Percentiles rank a stretch among this genome's conserved stretches.
Conservation (phyloP, 2,888 invertebrate species). For the Pristionchus entomophagus region DNA sequence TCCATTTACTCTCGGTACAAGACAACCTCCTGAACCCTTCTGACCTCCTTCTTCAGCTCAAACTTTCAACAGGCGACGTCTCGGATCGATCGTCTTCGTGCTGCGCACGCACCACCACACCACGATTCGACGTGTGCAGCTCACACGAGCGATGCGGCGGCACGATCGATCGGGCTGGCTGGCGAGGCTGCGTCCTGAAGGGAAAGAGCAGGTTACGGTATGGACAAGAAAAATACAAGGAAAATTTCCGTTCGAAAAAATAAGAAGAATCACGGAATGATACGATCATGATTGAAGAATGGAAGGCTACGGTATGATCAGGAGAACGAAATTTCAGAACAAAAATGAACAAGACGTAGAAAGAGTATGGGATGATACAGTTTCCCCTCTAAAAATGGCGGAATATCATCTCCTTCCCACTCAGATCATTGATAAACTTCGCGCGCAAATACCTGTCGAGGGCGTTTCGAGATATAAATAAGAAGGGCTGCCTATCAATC, state of each 20-base stretch:
- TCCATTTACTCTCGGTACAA: background rate
- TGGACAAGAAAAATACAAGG: background rate
- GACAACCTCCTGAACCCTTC: background rate
- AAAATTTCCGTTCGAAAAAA: no score
- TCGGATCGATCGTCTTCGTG: background rate
- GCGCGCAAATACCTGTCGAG: background rate
- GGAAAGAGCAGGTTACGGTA: background rate
- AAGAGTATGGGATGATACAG: no score
- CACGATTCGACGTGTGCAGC: background rate
- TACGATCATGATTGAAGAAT: no score
- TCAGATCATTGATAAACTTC: background rate
- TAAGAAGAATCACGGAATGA: background rate
- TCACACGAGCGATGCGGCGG: background rate
- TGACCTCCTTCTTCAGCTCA: background rate
- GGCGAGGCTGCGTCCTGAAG: conserved; percentile 16
- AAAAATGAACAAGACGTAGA: no score
- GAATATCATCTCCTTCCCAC: no score
- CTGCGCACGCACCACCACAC: background rate
- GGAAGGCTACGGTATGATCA: no score
- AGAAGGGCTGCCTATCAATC: background rate
- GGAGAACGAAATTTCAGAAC: no score
- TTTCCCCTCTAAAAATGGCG: no score
- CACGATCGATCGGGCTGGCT: background rate
- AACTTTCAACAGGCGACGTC: conserved; percentile 13
- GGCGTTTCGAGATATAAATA: background rate